phyloP scores from a whole-genome alignment of 2,888 invertebrate genomes.

The Formica aserva region DNA sequence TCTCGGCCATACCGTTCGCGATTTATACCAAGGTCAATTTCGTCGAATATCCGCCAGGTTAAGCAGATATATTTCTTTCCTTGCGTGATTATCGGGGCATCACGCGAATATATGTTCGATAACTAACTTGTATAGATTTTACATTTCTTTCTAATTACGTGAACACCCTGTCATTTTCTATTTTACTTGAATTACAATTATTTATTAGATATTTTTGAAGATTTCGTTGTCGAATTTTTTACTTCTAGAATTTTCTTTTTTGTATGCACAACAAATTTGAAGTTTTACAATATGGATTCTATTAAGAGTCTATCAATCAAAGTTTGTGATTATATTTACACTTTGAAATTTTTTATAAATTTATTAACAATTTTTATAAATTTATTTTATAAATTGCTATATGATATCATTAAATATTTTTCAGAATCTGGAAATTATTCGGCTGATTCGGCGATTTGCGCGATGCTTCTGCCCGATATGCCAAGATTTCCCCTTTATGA shows the following conservation, averaged over 20 bases:
- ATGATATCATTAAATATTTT: constrained; percentile 42
- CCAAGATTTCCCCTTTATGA: constrained; percentile 91
- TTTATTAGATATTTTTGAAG: background rate
- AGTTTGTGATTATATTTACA: background rate
- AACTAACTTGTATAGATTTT: background rate
- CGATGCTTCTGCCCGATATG: constrained; percentile 88
- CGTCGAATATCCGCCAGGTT: constrained; percentile 90
- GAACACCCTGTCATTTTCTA: background rate
- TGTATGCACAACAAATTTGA: background rate
- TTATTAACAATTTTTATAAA: background rate
- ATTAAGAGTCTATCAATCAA: background rate
- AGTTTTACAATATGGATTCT: background rate
- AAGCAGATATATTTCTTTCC: constrained; percentile 15
- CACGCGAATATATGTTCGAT: background rate
- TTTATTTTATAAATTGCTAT: background rate
- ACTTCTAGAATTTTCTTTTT: background rate
- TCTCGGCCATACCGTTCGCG: constrained; percentile 93
- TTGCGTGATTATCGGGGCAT: constrained; percentile 4
- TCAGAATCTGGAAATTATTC: constrained; percentile 87
- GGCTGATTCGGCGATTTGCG: constrained; percentile 93
- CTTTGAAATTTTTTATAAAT: background rate
- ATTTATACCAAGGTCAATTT: constrained; percentile 92
- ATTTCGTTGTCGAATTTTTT: background rate
- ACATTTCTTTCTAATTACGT: background rate
- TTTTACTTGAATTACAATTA: background rate